Conservation (phyloP, 1,140 invertebrate genomes). For the Trissolcus basalis region DNA sequence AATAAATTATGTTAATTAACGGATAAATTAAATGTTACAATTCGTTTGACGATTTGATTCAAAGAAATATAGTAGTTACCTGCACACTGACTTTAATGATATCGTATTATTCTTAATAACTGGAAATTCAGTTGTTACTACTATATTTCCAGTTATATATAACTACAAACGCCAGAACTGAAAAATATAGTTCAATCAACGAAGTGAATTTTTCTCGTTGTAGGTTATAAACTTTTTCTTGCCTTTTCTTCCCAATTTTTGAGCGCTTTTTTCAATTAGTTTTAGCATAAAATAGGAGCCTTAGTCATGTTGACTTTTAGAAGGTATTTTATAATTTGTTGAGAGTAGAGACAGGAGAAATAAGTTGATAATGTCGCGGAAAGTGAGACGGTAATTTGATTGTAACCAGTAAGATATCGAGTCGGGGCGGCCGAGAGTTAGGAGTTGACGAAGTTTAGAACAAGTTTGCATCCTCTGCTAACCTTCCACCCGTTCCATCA, state of each 20-base stretch:
- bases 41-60: too few species aligned
- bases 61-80: too few species aligned
- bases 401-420: conserved; percentile 56
- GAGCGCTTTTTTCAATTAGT: background rate
- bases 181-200: too few species aligned
- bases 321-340: conserved; percentile 19
- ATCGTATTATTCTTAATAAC: too few species aligned
- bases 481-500: conserved; percentile 48
- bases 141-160: too few species aligned
- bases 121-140: too few species aligned
- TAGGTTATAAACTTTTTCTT: too few species aligned
- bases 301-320: conserved; percentile 6
- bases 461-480: conserved; percentile 57
- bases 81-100: too few species aligned
- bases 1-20: too few species aligned
- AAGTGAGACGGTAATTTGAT: conserved; percentile 65
- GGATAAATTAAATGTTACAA: too few species aligned
- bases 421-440: conserved; percentile 32
- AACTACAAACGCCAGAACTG: too few species aligned
- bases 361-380: conserved; percentile 60
- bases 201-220: too few species aligned
- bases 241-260: background rate
- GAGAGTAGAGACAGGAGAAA: conserved; percentile 14
- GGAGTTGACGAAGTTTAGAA: conserved; percentile 61
- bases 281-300: background rate